phyloP scores from a whole-genome alignment of 2,888 invertebrate species.

The Ferrisia virgata region DNA sequence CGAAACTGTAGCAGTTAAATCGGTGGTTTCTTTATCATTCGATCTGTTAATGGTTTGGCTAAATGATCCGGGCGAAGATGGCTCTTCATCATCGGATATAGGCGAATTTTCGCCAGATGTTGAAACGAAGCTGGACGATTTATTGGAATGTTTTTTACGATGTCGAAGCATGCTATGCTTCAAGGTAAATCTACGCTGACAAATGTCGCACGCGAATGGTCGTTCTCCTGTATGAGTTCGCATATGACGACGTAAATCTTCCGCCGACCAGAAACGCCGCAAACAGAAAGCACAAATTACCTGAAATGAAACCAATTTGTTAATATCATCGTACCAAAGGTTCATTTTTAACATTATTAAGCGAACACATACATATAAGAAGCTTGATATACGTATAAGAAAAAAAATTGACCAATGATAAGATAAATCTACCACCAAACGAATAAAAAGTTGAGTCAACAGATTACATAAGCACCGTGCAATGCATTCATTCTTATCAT shows the following conservation, averaged over 20 bases:
- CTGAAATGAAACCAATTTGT: slow-evolving; percentile 53
- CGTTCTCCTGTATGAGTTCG: slow-evolving; percentile 88
- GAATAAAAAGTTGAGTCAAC: too few species aligned
- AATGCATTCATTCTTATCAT: too few species aligned
- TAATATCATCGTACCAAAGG: background rate
- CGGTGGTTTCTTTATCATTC: background rate
- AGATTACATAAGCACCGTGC: too few species aligned
- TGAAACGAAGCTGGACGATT: slow-evolving; percentile 37
- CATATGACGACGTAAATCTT: slow-evolving; percentile 90
- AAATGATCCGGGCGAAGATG: background rate
- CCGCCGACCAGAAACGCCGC: slow-evolving; percentile 91
- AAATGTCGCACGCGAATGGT: slow-evolving; percentile 88
- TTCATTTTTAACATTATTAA: background rate
- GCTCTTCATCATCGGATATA: slow-evolving; percentile 53
- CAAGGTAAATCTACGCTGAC: slow-evolving; percentile 80
- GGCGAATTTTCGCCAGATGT: slow-evolving; percentile 55
- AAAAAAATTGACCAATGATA: background rate
- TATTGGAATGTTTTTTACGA: slow-evolving; percentile 76
- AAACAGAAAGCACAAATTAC: slow-evolving; percentile 89
- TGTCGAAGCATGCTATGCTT: slow-evolving; percentile 94
- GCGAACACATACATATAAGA: too few species aligned
- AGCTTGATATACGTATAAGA: too few species aligned
- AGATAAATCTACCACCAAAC: background rate
- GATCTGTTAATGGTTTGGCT: background rate
- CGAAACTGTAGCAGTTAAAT: background rate